phyloP scores from a whole-genome alignment of 2,113 vertebrate species.

The Edolisoma coerulescens region DNA sequence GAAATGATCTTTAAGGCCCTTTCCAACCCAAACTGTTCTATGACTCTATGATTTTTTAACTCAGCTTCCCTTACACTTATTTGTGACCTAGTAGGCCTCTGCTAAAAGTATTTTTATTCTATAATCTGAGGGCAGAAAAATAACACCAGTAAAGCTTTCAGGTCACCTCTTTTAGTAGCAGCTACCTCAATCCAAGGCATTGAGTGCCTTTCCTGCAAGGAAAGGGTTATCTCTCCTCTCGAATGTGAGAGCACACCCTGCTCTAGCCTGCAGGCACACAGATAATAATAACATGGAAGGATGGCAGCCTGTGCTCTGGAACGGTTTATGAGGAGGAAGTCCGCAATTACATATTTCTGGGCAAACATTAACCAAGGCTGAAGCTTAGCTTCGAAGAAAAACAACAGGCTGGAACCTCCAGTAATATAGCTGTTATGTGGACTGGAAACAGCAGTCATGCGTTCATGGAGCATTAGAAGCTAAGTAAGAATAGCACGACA shows the following conservation, averaged over 20 bases:
- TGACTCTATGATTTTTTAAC: not conserved
- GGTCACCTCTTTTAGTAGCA: not conserved
- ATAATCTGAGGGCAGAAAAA: not conserved
- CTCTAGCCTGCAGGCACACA: slow-evolving; percentile 60
- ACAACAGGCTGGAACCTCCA: slow-evolving; percentile 68
- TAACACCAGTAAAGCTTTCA: not conserved
- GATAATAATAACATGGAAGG: slow-evolving; percentile 70
- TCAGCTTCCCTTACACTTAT: not conserved
- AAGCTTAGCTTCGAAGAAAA: slow-evolving; percentile 75
- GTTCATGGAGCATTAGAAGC: not conserved
- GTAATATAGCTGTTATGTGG: slow-evolving; percentile 43
- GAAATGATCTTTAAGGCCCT: not conserved
- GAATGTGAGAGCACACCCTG: slow-evolving; percentile 53
- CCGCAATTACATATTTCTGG: slow-evolving; percentile 88
- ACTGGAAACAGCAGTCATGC: slow-evolving; percentile 38
- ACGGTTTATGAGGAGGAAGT: slow-evolving; percentile 87
- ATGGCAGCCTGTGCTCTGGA: slow-evolving; percentile 79
- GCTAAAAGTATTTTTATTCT: not conserved
- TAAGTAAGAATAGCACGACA: not conserved
- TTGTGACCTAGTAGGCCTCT: not conserved
- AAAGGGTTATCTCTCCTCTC: slow-evolving; percentile 56
- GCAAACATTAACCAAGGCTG: slow-evolving; percentile 87
- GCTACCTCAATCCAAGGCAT: not conserved
- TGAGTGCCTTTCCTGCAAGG: slow-evolving; percentile 16
- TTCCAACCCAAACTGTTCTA: not conserved